Percentiles rank a stretch among this genome's conserved stretches.
Evolutionary conservation across 2,113 vertebrate species (phyloP).

Genomic region (Vicugna pacos): DNA sequence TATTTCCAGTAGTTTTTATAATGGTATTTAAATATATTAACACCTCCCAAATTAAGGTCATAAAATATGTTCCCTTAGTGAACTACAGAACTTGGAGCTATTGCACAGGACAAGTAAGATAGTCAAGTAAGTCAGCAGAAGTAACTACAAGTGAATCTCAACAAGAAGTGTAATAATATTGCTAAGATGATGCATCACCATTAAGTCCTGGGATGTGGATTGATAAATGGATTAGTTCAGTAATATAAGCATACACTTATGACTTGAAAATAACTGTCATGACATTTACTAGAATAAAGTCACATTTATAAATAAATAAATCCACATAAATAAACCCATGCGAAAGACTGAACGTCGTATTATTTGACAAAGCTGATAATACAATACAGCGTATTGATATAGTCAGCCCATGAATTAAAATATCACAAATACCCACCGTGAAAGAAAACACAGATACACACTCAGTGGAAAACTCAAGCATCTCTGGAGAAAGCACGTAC

Average conservation of each 20-base stretch:
- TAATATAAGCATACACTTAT: background rate
- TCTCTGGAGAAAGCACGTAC: background rate
- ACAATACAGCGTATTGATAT: background rate
- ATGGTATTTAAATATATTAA: conserved; percentile 25
- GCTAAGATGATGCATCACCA: background rate
- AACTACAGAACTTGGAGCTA: background rate
- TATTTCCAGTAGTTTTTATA: conserved; percentile 1
- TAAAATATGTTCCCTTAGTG: background rate
- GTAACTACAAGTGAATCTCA: conserved; percentile 16
- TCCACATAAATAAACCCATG: background rate
- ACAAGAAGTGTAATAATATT: background rate
- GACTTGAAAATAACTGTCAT: background rate
- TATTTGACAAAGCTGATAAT: background rate
- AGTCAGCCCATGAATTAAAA: background rate
- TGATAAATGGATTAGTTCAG: background rate
- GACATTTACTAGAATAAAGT: conserved; percentile 21
- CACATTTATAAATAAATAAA: background rate
- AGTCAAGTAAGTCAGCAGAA: conserved; percentile 24
- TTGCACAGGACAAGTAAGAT: background rate
- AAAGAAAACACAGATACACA: conserved; percentile 24
- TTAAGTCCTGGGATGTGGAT: background rate
- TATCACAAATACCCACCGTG: background rate
- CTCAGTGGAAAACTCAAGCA: background rate
- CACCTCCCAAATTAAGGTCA: conserved; percentile 6
- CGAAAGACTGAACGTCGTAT: background rate